Percentiles rank a stretch among this genome's conserved stretches.
phyloP scores from a whole-genome alignment of 2,113 vertebrate species.

The Labeo catla region DNA sequence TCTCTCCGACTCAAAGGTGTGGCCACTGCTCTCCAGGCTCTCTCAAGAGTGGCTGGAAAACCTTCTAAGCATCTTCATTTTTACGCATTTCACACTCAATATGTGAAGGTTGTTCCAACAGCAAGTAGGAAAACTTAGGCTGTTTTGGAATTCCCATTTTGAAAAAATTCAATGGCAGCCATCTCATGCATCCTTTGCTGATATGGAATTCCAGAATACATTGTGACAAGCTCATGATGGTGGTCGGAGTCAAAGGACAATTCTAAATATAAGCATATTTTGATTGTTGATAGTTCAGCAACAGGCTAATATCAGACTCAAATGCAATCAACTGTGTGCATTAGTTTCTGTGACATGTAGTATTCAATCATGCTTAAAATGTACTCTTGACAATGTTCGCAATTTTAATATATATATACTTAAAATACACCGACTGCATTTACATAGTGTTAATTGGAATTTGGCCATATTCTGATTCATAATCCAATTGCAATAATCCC shows the following conservation, averaged over 20 bases:
- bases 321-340: background rate
- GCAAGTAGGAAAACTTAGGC: background rate
- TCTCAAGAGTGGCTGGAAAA: background rate
- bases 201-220: background rate
- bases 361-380: background rate
- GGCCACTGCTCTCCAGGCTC: background rate
- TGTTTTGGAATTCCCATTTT: background rate
- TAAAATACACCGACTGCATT: too few species aligned
- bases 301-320: background rate
- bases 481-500: too few species aligned
- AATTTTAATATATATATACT: too few species aligned
- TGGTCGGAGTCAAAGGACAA: background rate
- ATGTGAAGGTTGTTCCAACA: background rate
- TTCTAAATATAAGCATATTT: constrained; percentile 1
- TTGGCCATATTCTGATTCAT: too few species aligned
- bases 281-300: background rate
- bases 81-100: background rate
- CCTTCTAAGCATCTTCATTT: background rate
- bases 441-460: too few species aligned
- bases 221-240: background rate
- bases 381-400: too few species aligned
- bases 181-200: background rate
- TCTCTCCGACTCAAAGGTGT: background rate
- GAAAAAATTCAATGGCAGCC: background rate
- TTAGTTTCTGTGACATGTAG: background rate